phyloP scores from a whole-genome alignment of 1,140 invertebrate species.

The Ceratina calcarata region DNA sequence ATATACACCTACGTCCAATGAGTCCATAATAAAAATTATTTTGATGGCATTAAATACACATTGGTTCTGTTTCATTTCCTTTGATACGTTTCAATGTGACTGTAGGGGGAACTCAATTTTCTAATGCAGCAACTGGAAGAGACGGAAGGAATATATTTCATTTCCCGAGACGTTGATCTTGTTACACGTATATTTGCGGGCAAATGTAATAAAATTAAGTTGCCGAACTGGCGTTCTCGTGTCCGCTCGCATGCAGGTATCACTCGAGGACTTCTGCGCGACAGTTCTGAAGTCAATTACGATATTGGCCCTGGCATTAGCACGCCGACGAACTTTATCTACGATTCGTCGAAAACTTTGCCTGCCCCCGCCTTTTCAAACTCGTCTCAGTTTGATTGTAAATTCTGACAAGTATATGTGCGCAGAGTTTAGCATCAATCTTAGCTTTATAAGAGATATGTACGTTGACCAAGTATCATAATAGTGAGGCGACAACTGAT shows the following conservation, averaged over 20 bases:
- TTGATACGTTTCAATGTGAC: background rate
- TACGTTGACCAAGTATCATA: too few relatives aligned
- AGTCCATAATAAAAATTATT: too few relatives aligned
- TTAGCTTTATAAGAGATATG: background rate
- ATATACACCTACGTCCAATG: too few relatives aligned
- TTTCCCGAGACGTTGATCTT: constrained; percentile 23
- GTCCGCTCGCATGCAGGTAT: constrained; percentile 12
- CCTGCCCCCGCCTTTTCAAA: background rate
- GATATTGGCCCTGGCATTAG: constrained; percentile 66
- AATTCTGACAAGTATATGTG: too few relatives aligned
- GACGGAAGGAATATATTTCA: constrained; percentile 10
- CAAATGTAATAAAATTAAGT: constrained; percentile 46
- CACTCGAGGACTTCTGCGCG: constrained; percentile 53
- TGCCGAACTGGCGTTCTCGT: constrained; percentile 27
- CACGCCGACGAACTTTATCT: constrained; percentile 47
- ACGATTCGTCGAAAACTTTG: constrained; percentile 30
- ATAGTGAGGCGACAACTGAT: background rate
- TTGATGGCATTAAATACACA: background rate
- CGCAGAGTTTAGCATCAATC: background rate
- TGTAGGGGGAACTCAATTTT: constrained; percentile 18
- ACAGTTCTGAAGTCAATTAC: constrained; percentile 66
- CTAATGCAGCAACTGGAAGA: constrained; percentile 21
- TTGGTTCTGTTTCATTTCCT: background rate
- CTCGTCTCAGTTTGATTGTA: background rate
- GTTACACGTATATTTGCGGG: constrained; percentile 36